Conservation (phyloP, 1,140 invertebrate species). For the Euwallacea fornicatus region DNA sequence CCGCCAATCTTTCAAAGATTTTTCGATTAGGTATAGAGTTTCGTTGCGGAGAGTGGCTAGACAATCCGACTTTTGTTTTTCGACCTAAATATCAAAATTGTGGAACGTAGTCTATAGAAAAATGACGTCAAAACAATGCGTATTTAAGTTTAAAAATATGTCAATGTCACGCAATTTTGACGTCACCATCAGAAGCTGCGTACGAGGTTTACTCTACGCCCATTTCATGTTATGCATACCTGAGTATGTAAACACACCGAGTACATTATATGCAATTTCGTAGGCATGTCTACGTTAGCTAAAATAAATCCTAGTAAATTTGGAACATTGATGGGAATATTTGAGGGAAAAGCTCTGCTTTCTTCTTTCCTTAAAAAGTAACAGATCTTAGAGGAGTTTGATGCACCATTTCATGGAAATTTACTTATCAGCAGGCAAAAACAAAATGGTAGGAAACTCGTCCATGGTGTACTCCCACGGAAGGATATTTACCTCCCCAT, state of each 20-base stretch:
- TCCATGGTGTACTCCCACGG: slow-evolving; percentile 79
- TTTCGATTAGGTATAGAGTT: slow-evolving; percentile 41
- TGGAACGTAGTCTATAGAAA: too few relatives aligned
- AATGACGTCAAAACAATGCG: too few relatives aligned
- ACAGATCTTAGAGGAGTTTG: neutral
- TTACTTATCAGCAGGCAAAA: slow-evolving; percentile 70
- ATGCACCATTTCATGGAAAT: slow-evolving; percentile 15
- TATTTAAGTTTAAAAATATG: too few relatives aligned
- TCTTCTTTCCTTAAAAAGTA: slow-evolving; percentile 67
- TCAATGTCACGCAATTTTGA: too few relatives aligned
- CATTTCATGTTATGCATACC: slow-evolving; percentile 37
- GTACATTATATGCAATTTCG: slow-evolving; percentile 51
- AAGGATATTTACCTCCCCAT: slow-evolving; percentile 77
- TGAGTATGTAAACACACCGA: slow-evolving; percentile 48
- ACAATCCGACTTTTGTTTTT: slow-evolving; percentile 41
- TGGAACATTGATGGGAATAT: slow-evolving; percentile 63
- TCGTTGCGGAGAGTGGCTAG: slow-evolving; percentile 41
- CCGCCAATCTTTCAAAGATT: slow-evolving; percentile 44
- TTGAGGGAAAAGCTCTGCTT: slow-evolving; percentile 68
- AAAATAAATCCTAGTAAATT: slow-evolving; percentile 75
- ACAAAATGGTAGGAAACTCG: slow-evolving; percentile 72
- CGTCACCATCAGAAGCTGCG: too few relatives aligned
- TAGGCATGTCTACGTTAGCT: slow-evolving; percentile 59
- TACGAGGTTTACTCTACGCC: too few relatives aligned
- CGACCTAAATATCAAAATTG: slow-evolving; percentile 33